Evolutionary conservation across 1,140 invertebrate species (phyloP).

Genomic region (Macrobrachium nipponense): DNA sequence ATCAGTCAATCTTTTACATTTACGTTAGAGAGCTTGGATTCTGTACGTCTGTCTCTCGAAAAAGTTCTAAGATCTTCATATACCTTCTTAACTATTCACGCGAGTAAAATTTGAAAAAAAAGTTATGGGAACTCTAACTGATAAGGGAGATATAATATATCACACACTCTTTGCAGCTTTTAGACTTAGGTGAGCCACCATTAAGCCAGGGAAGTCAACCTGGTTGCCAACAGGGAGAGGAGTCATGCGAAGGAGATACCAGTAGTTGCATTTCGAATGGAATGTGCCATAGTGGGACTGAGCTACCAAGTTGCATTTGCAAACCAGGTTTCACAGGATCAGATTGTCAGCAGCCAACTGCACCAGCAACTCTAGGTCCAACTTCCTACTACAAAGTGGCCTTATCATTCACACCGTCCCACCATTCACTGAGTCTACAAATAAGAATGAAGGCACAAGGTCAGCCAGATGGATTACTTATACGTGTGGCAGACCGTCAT

Average conservation of each 20-base stretch:
- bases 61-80: too few species aligned
- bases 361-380: slow-evolving; percentile 87
- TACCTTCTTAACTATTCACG: too few species aligned
- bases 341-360: slow-evolving; percentile 84
- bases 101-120: too few species aligned
- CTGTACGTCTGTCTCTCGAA: too few species aligned
- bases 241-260: slow-evolving; percentile 81
- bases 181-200: slow-evolving; percentile 90
- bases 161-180: slow-evolving; percentile 70
- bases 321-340: slow-evolving; percentile 85
- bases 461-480: slow-evolving; percentile 79
- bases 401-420: slow-evolving; percentile 90
- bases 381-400: slow-evolving; percentile 96
- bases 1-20: too few species aligned
- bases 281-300: slow-evolving; percentile 87
- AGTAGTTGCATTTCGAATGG: slow-evolving; percentile 91
- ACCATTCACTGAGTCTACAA: slow-evolving; percentile 90
- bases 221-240: slow-evolving; percentile 90
- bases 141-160: not conserved
- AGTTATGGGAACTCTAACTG: not conserved
- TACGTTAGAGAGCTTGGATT: too few species aligned
- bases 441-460: slow-evolving; percentile 91
- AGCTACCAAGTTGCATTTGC: slow-evolving; percentile 89
- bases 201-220: slow-evolving; percentile 82
- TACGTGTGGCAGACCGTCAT: slow-evolving; percentile 90